A percentile compares a stretch with the other conserved stretches of the same genome.
phyloP scores from a whole-genome alignment of 2,888 invertebrate genomes.

The Altica lythri region DNA sequence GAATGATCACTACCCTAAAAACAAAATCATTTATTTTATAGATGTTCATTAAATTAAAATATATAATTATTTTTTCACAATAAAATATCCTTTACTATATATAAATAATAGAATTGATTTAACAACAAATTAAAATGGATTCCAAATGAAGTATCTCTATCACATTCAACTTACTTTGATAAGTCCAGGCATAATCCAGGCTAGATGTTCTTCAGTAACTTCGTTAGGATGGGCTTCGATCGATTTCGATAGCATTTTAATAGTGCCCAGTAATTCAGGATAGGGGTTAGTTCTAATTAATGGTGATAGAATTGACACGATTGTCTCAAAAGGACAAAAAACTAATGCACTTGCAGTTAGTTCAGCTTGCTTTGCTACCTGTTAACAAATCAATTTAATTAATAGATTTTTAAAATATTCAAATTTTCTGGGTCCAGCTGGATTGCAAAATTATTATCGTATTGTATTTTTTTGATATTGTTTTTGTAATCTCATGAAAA shows the following conservation, averaged over 20 bases:
- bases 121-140: slow-evolving; percentile 1
- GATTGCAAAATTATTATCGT: background rate
- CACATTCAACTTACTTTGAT: slow-evolving; percentile 69
- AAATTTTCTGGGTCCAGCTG: background rate
- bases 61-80: too few relatives aligned
- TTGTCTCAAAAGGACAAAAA: slow-evolving; percentile 79
- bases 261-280: slow-evolving; percentile 88
- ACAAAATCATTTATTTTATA: slow-evolving; percentile 13
- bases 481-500: too few relatives aligned
- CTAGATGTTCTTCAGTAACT: slow-evolving; percentile 74
- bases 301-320: slow-evolving; percentile 71
- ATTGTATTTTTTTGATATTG: too few relatives aligned
- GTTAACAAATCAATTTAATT: slow-evolving; percentile 7
- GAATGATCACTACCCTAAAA: slow-evolving; percentile 85
- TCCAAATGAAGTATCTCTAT: background rate
- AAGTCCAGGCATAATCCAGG: slow-evolving; percentile 85
- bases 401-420: background rate
- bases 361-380: slow-evolving; percentile 85
- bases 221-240: slow-evolving; percentile 77
- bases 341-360: slow-evolving; percentile 71
- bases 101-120: too few relatives aligned
- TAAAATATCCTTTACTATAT: too few relatives aligned
- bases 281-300: slow-evolving; percentile 86
- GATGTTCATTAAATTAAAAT: too few relatives aligned
- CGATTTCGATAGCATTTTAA: slow-evolving; percentile 87